phyloP scores from a whole-genome alignment of 2,888 invertebrate species.

The Idaea biselata region DNA sequence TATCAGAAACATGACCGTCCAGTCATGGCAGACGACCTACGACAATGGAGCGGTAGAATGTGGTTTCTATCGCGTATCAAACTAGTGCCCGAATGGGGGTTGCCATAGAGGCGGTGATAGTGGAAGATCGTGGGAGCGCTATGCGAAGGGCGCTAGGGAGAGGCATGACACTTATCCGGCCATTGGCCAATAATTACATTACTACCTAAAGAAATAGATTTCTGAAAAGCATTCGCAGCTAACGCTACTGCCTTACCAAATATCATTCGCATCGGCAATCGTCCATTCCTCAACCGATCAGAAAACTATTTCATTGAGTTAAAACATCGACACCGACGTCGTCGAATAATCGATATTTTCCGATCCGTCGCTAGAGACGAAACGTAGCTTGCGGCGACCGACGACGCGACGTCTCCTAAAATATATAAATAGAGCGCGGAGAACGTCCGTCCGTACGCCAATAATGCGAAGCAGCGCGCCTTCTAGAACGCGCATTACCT shows the following conservation, averaged over 20 bases:
- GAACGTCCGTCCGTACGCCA: conserved; percentile 11
- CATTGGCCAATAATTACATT: conserved; percentile 21
- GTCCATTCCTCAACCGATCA: conserved; percentile 37
- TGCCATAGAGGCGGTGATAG: conserved; percentile 66
- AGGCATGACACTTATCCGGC: conserved; percentile 40
- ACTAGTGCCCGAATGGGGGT: conserved; percentile 54
- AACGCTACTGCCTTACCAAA: not conserved
- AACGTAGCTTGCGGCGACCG: conserved; percentile 20
- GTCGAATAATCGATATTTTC: conserved; percentile 14
- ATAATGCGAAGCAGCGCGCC: conserved; percentile 44
- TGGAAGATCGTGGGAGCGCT: conserved; percentile 73
- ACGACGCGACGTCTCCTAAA: conserved; percentile 40
- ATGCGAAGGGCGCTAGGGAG: conserved; percentile 65
- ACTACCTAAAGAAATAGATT: conserved; percentile 36
- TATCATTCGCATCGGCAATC: conserved; percentile 21
- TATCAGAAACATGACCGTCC: conserved; percentile 33
- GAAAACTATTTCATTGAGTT: conserved; percentile 41
- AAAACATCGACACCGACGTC: conserved; percentile 25
- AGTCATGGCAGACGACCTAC: conserved; percentile 18
- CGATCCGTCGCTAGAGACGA: conserved; percentile 21
- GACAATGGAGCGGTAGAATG: conserved; percentile 32
- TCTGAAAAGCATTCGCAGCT: conserved; percentile 40
- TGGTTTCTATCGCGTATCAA: conserved; percentile 47
- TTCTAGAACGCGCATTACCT: conserved; percentile 40
- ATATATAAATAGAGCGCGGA: conserved; percentile 30